These are phyloP conservation scores for Erinaceus europaeus DNA, from an alignment of 2,113 vertebrate species.

Conservation along the genomic window DNA sequence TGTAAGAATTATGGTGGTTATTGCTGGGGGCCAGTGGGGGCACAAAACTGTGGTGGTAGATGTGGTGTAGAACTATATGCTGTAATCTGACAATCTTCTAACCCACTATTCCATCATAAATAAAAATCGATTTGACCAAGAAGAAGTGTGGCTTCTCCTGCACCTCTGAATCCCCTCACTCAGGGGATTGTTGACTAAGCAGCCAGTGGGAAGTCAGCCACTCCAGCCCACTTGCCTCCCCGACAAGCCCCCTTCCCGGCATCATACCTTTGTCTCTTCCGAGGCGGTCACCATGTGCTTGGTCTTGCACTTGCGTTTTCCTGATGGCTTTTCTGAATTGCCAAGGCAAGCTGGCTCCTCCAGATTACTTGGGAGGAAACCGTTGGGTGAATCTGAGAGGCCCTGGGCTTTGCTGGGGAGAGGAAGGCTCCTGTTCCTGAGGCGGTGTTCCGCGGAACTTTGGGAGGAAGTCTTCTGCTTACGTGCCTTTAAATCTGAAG, in stretches of 20 bases:
- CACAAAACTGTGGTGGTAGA: too few relatives aligned
- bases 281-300: constrained; percentile 90
- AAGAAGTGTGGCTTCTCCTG: neutral
- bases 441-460: constrained; percentile 73
- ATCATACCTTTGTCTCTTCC: constrained; percentile 90
- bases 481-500: constrained; percentile 80
- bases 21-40: too few relatives aligned
- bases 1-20: too few relatives aligned
- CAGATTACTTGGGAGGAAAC: constrained; percentile 80
- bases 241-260: neutral
- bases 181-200: neutral
- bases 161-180: neutral
- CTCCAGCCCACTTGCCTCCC: neutral
- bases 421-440: constrained; percentile 81
- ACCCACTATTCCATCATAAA: too few relatives aligned
- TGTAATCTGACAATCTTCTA: too few relatives aligned
- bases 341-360: constrained; percentile 82
- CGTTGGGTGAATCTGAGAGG: constrained; percentile 81
- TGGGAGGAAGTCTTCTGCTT: constrained; percentile 81
- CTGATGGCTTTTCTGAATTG: constrained; percentile 92
- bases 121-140: too few relatives aligned
- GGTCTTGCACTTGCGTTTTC: constrained; percentile 99
- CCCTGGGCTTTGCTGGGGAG: constrained; percentile 78
- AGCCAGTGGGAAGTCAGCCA: neutral
- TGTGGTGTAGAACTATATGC: too few relatives aligned